Evolutionary conservation across 2,797 vertebrate genomes (phyloP), one percentile per base, ranked within the genome.

Genomic region (Sebastolobus altivelis): DNA sequence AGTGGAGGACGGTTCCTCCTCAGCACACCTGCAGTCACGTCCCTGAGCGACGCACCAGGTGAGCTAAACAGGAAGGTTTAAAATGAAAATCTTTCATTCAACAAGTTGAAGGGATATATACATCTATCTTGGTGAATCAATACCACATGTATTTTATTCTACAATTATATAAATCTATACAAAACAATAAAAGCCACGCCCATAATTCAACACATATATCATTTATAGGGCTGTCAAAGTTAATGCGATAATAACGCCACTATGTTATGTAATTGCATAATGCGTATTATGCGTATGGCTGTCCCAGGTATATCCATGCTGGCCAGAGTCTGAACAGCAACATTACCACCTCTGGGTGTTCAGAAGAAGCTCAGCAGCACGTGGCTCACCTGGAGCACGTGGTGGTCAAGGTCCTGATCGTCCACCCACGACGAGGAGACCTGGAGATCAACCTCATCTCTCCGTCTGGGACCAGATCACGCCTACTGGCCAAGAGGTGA

Each of bases 401-500:
- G 1, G 95, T 98, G 37, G 96, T 96, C 29, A 91, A 95, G 6
- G 87, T 97, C 81, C 95, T 96, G 65, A 95, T 98, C 25, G 87
- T 94, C 0, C 98, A 98, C 81, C 97, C 96, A 0, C 96, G 97
- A 43, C 95, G 98, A 0, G 97, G 98, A 1, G 97, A 99, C 91
- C 96, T 99, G 65, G 97, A 98, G 91, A 97, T 98, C 93, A 95
- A 93, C 92, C 96, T 99, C 37, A 71, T 96, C 46, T 98, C 97
- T 12, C 97, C 98, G 0, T 95, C 96, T 0, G 97, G 98, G 29
- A 98, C 97, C 4, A 96, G 94, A 72, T 97, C 98, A 0, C 97
- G 97, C 85, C 96, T 99, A 3, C 91, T 99, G 9, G 97, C 94
- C n/a, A 97, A 95, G 90, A 97, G 98, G 98, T 98, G 75, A 94